Conservation (phyloP, 2,888 invertebrate genomes). For the Meloe dianella region DNA sequence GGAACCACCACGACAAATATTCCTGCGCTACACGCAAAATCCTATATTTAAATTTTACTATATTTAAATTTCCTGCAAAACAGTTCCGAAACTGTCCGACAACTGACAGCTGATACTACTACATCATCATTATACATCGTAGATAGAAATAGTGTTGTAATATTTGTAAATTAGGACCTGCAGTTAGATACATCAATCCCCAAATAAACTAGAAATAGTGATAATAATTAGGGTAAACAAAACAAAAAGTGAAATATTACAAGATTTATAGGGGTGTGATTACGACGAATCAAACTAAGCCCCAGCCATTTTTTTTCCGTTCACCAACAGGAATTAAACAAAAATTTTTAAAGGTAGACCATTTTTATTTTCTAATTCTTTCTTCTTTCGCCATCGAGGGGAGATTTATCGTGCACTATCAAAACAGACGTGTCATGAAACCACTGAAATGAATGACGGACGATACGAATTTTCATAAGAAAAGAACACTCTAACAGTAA, state of each 20-base stretch:
- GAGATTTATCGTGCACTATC: conserved; percentile 9
- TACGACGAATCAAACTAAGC: neutral
- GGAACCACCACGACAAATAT: conserved; percentile 14
- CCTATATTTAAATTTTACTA: conserved; percentile 16
- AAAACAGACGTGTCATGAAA: conserved; percentile 9
- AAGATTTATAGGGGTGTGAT: neutral
- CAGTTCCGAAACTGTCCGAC: neutral
- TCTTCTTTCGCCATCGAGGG: neutral
- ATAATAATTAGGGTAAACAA: neutral
- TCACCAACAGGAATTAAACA: neutral
- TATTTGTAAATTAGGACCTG: neutral
- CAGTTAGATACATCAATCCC: neutral
- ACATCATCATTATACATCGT: conserved; percentile 5
- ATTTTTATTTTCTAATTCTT: neutral
- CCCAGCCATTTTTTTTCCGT: neutral
- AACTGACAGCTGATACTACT: conserved; percentile 3
- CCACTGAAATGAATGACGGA: conserved; percentile 10
- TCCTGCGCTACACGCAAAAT: neutral
- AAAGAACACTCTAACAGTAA: neutral
- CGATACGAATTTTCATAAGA: conserved; percentile 4
- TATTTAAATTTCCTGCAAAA: conserved; percentile 17
- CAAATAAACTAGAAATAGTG: neutral
- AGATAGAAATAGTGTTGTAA: neutral
- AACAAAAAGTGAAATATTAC: neutral
- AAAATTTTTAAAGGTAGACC: neutral